Evolutionary conservation across 2,888 invertebrate species (phyloP).

Genomic region (Pollenia labialis): DNA sequence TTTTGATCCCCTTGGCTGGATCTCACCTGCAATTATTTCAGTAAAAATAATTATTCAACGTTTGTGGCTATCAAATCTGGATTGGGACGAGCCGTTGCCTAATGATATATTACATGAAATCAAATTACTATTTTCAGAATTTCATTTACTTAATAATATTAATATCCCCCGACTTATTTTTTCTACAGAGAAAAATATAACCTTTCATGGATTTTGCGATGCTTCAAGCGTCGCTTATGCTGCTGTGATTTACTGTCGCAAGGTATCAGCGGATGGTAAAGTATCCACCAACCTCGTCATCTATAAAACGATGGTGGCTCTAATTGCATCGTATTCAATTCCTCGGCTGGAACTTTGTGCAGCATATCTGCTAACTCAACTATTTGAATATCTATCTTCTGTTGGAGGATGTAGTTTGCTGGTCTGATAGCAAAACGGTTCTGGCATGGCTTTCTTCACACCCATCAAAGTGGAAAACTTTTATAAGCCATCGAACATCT

Average conservation of each 20-base stretch:
- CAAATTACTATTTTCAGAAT: conserved; percentile 38
- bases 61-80: conserved; percentile 8
- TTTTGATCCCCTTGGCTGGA: conserved; percentile 50
- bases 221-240: conserved; percentile 39
- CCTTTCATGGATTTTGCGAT: conserved; percentile 39
- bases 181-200: conserved; percentile 17
- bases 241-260: conserved; percentile 45
- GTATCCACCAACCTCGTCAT: conserved; percentile 3
- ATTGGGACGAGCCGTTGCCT: conserved; percentile 30
- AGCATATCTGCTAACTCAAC: conserved; percentile 12
- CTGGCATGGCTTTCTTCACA: conserved; percentile 18
- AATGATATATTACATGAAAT: neutral
- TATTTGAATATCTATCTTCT: conserved; percentile 31
- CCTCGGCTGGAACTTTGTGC: conserved; percentile 38
- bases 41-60: conserved; percentile 43
- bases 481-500: conserved; percentile 23
- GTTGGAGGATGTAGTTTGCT: conserved; percentile 7
- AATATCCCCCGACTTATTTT: conserved; percentile 43
- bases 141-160: conserved; percentile 48
- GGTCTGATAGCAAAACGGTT: conserved; percentile 51
- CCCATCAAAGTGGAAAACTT: conserved; percentile 48
- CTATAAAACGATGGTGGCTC: conserved; percentile 40
- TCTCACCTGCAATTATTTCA: conserved; percentile 32
- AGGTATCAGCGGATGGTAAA: conserved; percentile 25
- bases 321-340: conserved; percentile 24